phyloP scores from a whole-genome alignment of 2,888 invertebrate genomes.

The Pinctada fucata region DNA sequence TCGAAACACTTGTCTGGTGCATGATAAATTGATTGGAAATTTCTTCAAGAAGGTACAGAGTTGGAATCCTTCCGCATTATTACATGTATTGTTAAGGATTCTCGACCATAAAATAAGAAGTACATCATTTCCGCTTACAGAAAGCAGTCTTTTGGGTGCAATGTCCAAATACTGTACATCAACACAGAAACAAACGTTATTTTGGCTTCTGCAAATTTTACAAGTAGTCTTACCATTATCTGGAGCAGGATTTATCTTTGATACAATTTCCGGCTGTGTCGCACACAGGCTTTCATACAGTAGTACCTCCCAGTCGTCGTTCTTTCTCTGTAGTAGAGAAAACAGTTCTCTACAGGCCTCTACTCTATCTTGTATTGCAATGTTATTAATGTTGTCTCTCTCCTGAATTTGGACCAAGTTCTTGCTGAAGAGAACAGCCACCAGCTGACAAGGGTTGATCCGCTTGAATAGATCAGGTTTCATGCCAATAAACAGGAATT shows the following conservation, averaged over 20 bases:
- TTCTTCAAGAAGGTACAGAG: too few relatives aligned
- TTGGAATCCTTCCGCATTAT: too few relatives aligned
- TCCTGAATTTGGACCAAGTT: not conserved
- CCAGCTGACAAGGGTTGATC: not conserved
- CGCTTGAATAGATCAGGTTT: slow-evolving; percentile 15
- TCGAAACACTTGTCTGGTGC: too few relatives aligned
- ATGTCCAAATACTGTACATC: too few relatives aligned
- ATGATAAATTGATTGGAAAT: too few relatives aligned
- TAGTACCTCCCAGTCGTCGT: slow-evolving; percentile 4
- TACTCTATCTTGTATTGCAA: not conserved
- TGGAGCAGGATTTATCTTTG: slow-evolving; percentile 24
- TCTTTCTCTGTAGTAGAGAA: not conserved
- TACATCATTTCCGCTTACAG: too few relatives aligned
- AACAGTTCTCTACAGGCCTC: slow-evolving; percentile 16
- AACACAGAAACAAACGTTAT: too few relatives aligned
- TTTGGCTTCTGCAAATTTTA: too few relatives aligned
- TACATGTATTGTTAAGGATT: too few relatives aligned
- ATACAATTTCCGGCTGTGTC: not conserved
- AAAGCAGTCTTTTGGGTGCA: too few relatives aligned
- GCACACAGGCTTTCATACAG: slow-evolving; percentile 3
- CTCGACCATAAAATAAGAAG: too few relatives aligned
- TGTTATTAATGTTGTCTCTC: not conserved
- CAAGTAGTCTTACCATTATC: not conserved
- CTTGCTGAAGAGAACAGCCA: not conserved
- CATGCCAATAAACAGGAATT: slow-evolving; percentile 6